phyloP scores from a whole-genome alignment of 1,140 invertebrate species.

The Elymnias hypermnestra region DNA sequence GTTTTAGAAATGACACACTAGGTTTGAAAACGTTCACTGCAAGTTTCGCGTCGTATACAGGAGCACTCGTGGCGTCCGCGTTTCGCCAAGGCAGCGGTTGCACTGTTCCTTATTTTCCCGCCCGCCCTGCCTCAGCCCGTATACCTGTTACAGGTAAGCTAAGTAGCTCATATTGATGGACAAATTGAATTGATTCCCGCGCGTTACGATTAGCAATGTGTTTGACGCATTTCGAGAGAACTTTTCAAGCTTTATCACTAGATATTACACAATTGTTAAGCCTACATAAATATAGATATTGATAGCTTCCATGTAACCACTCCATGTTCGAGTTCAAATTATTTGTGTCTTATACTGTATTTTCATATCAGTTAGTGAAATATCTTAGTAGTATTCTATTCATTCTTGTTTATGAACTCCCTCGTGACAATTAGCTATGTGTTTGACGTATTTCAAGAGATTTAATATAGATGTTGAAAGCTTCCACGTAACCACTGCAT shows the following conservation, averaged over 20 bases:
- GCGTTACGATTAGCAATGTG: constrained; percentile 19
- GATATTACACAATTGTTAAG: too few relatives aligned
- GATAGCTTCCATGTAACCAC: too few relatives aligned
- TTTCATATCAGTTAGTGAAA: too few relatives aligned
- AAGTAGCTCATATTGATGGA: constrained; percentile 68
- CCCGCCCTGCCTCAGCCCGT: constrained; percentile 40
- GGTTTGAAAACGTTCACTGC: constrained; percentile 27
- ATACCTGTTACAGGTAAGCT: constrained; percentile 62
- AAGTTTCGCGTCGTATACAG: constrained; percentile 20
- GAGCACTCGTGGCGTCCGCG: constrained; percentile 35
- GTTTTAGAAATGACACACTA: constrained; percentile 34
- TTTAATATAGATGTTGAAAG: too few relatives aligned
- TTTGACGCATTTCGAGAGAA: constrained; percentile 3
- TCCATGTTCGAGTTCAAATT: too few relatives aligned
- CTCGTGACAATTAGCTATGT: too few relatives aligned
- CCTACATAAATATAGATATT: too few relatives aligned
- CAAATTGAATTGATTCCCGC: constrained; percentile 57
- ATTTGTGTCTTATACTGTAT: too few relatives aligned
- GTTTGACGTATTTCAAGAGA: constrained; percentile 1
- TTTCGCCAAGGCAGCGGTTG: constrained; percentile 33
- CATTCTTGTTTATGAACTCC: too few relatives aligned
- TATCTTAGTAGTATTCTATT: too few relatives aligned
- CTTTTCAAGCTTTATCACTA: background rate
- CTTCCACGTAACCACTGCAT: too few relatives aligned
- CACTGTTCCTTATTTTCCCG: constrained; percentile 31